These are phyloP conservation scores for Aphis craccivora DNA, from an alignment of 1,140 invertebrate genomes.

Conservation along the genomic window DNA sequence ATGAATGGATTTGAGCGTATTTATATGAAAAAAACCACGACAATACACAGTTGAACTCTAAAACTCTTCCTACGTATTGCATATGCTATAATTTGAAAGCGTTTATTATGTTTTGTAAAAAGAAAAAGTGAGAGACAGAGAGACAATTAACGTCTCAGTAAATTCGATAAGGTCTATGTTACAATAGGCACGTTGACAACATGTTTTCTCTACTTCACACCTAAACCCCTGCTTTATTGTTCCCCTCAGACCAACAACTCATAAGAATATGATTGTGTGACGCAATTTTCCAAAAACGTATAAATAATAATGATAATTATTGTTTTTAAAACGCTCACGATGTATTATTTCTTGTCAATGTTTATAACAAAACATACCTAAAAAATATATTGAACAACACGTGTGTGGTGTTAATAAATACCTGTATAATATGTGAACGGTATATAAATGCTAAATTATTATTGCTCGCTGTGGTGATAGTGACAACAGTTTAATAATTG, in stretches of 20 bases:
- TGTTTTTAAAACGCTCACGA: background rate
- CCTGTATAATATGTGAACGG: background rate
- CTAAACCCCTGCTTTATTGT: constrained; percentile 24
- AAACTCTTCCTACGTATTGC: constrained; percentile 49
- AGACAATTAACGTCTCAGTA: constrained; percentile 23
- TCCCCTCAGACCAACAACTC: background rate
- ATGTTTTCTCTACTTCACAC: constrained; percentile 54
- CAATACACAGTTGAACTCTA: constrained; percentile 3
- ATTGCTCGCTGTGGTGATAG: background rate
- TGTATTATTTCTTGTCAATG: background rate
- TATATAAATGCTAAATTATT: background rate
- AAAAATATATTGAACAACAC: background rate
- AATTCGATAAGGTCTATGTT: constrained; percentile 25
- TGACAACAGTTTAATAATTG: background rate
- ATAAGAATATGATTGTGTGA: background rate
- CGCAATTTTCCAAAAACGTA: constrained; percentile 2
- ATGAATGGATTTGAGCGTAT: background rate
- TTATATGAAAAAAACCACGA: constrained; percentile 17
- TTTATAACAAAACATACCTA: background rate
- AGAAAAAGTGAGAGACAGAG: background rate
- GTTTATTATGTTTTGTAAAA: constrained; percentile 38
- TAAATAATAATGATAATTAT: background rate
- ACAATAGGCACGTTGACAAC: constrained; percentile 47
- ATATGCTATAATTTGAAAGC: constrained; percentile 42
- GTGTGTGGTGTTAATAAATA: background rate